Conservation (phyloP, 2,113 vertebrate genomes). For the Trematomus loennbergii region DNA sequence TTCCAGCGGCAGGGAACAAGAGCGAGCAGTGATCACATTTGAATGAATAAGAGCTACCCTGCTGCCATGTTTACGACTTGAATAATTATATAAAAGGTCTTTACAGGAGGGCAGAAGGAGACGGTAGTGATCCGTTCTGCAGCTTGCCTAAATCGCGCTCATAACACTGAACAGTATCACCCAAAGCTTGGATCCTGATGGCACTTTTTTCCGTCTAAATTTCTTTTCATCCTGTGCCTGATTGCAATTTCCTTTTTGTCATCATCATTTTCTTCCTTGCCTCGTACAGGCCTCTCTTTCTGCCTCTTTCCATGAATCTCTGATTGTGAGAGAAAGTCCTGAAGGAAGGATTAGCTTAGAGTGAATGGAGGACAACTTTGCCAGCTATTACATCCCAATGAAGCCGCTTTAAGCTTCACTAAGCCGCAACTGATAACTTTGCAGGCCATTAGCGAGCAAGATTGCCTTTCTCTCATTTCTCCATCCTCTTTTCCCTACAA, state of each 20-base stretch:
- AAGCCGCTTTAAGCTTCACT: constrained; percentile 83
- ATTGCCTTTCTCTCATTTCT: constrained; percentile 79
- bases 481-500: constrained; percentile 65
- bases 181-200: constrained; percentile 48
- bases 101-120: constrained; percentile 36
- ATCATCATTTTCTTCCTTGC: constrained; percentile 56
- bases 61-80: constrained; percentile 68
- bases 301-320: constrained; percentile 70
- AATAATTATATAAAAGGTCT: constrained; percentile 70
- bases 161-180: constrained; percentile 38
- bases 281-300: constrained; percentile 51
- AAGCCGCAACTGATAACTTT: constrained; percentile 86
- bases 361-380: constrained; percentile 82
- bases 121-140: constrained; percentile 41
- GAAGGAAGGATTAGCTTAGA: constrained; percentile 79
- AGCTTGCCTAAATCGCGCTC: constrained; percentile 47
- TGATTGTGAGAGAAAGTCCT: constrained; percentile 77
- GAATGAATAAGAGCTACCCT: constrained; percentile 51
- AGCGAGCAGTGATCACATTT: constrained; percentile 43
- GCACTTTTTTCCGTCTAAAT: constrained; percentile 58
- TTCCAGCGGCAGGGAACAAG: constrained; percentile 50
- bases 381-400: constrained; percentile 83
- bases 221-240: constrained; percentile 65
- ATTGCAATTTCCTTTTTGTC: constrained; percentile 71
- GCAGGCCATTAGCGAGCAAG: constrained; percentile 81